phyloP scores from a whole-genome alignment of 2,797 vertebrate genomes.

The Simalia tracyae region DNA sequence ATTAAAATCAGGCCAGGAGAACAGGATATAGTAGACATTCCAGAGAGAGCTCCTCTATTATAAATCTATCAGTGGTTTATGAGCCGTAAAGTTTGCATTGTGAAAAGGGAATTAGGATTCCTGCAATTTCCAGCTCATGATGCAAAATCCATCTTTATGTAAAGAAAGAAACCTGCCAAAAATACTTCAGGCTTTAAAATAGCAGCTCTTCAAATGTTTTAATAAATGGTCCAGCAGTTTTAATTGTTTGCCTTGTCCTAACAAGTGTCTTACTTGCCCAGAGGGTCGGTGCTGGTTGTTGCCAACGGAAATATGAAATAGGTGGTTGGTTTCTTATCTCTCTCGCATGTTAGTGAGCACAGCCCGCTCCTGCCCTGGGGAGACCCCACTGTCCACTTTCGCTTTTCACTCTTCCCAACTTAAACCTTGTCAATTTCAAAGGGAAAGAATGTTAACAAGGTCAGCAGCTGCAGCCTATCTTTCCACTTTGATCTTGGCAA shows the following conservation, averaged over 20 bases:
- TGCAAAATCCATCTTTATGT: conserved; percentile 53
- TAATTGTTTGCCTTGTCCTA: background rate
- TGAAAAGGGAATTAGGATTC: conserved; percentile 27
- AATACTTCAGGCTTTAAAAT: conserved; percentile 18
- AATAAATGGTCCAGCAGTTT: conserved; percentile 12
- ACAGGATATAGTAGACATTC: conserved; percentile 58
- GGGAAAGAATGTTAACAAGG: too few relatives aligned
- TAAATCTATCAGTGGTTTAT: conserved; percentile 59
- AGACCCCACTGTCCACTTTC: too few relatives aligned
- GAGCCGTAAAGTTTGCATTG: conserved; percentile 62
- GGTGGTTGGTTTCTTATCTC: too few relatives aligned
- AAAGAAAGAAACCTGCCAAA: conserved; percentile 50
- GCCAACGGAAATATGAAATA: too few relatives aligned
- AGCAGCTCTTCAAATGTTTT: background rate
- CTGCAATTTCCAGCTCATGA: conserved; percentile 51
- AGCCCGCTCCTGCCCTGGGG: too few relatives aligned
- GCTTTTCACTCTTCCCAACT: too few relatives aligned
- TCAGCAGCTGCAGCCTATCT: too few relatives aligned
- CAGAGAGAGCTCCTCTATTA: conserved; percentile 52
- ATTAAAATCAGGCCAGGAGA: conserved; percentile 43
- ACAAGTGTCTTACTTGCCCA: background rate
- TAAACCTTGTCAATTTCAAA: too few relatives aligned
- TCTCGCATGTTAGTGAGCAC: too few relatives aligned
- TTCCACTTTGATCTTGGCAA: too few relatives aligned
- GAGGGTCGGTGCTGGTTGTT: too few relatives aligned